Evolutionary conservation across 2,797 vertebrate species (phyloP).

Genomic region (Hydrophis major): DNA sequence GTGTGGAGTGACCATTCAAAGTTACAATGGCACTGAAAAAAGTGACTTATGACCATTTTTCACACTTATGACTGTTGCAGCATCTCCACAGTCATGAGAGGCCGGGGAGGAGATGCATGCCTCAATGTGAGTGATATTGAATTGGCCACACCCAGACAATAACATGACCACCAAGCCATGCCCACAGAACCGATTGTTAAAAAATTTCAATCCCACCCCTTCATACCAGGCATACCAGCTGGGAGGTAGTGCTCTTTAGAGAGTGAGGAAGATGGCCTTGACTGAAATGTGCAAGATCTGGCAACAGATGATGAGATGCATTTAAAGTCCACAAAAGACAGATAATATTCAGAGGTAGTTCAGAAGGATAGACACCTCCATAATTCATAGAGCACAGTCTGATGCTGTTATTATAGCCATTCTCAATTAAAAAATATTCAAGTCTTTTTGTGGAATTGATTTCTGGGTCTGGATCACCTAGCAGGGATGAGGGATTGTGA

Average conservation of each 20-base stretch:
- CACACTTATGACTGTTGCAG: too few relatives aligned
- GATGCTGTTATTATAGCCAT: not conserved
- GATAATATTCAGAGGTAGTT: not conserved
- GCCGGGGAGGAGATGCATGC: too few relatives aligned
- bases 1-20: too few relatives aligned
- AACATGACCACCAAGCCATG: too few relatives aligned
- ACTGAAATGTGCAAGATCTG: not conserved
- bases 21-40: too few relatives aligned
- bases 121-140: too few relatives aligned
- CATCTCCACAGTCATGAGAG: too few relatives aligned
- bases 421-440: not conserved
- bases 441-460: not conserved
- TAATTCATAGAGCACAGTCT: not conserved
- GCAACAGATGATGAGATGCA: not conserved
- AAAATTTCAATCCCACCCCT: too few relatives aligned
- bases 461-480: not conserved
- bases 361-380: not conserved
- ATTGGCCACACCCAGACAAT: too few relatives aligned
- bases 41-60: too few relatives aligned
- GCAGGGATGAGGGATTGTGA: not conserved
- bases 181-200: too few relatives aligned
- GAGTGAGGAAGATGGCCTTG: not conserved
- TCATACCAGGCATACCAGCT: not conserved
- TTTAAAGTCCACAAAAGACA: not conserved
- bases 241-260: not conserved